These are phyloP conservation scores for Psilanteris sp. DNA, from an alignment of 1,140 invertebrate genomes.

Conservation along the genomic window DNA sequence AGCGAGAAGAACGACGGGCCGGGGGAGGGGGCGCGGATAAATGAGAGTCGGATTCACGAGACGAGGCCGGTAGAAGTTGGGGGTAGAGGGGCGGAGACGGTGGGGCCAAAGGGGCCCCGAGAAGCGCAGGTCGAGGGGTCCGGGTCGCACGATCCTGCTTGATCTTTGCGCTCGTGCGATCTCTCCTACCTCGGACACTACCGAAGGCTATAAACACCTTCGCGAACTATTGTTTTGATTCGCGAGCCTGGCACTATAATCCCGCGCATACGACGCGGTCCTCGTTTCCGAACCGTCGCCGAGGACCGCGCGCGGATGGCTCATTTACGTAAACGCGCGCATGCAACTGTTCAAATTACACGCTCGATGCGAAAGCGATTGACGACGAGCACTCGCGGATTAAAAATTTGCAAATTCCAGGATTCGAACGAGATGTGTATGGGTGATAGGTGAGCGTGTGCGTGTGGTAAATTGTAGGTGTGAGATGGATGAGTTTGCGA, in stretches of 20 bases:
- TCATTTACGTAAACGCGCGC: constrained; percentile 16
- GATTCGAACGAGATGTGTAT: too few species aligned
- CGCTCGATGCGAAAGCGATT: too few species aligned
- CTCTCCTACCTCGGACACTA: constrained; percentile 72
- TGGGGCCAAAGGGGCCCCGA: constrained; percentile 46
- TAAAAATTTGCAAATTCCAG: too few species aligned
- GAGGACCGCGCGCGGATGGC: neutral
- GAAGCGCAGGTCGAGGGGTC: constrained; percentile 76
- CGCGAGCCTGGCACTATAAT: constrained; percentile 16
- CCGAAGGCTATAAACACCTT: constrained; percentile 71
- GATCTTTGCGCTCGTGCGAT: constrained; percentile 80
- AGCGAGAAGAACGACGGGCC: neutral
- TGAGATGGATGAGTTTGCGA: too few species aligned
- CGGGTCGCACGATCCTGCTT: constrained; percentile 80
- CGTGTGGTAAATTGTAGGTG: too few species aligned
- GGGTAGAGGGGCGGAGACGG: constrained; percentile 51
- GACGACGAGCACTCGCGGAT: too few species aligned
- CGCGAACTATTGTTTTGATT: constrained; percentile 61
- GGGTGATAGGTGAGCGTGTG: too few species aligned
- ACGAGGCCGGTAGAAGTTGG: constrained; percentile 63
- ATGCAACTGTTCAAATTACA: constrained; percentile 20
- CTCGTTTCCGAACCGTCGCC: too few species aligned
- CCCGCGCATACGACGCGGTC: constrained; percentile 32
- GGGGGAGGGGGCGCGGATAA: constrained; percentile 31
- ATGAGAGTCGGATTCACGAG: constrained; percentile 54